These are phyloP conservation scores for Sphaerodactylus townsendi DNA, from an alignment of 2,113 vertebrate species.

Conservation along the genomic window DNA sequence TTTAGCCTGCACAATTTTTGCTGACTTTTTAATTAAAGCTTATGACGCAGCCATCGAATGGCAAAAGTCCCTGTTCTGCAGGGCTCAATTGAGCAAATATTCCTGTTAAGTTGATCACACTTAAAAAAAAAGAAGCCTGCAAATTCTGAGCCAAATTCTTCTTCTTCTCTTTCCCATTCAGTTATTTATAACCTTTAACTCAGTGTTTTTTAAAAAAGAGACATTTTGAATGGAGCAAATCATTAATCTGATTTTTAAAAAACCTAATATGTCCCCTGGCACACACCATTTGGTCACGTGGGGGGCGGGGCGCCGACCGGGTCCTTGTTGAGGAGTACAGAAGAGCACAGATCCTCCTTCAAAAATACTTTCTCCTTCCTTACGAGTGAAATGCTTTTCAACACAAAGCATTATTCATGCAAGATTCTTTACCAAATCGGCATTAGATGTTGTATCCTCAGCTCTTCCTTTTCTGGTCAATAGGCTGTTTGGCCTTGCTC, in stretches of 20 bases:
- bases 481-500: too few relatives aligned
- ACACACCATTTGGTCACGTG: too few relatives aligned
- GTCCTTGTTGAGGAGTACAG: too few relatives aligned
- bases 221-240: background rate
- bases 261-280: background rate
- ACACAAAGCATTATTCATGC: too few relatives aligned
- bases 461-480: too few relatives aligned
- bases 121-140: background rate
- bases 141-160: constrained; percentile 16
- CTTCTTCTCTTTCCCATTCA: background rate
- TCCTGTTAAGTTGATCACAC: background rate
- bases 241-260: background rate
- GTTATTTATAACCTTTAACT: constrained; percentile 15
- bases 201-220: background rate
- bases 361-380: too few relatives aligned
- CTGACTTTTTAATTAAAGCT: background rate
- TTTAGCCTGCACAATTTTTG: background rate
- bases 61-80: background rate
- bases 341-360: too few relatives aligned
- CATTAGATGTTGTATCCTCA: too few relatives aligned
- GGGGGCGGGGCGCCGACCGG: too few relatives aligned
- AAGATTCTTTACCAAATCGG: too few relatives aligned
- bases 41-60: background rate
- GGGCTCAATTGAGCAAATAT: background rate
- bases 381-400: too few relatives aligned